Evolutionary conservation across 2,888 invertebrate species (phyloP).

Genomic region (Myopa testacea): DNA sequence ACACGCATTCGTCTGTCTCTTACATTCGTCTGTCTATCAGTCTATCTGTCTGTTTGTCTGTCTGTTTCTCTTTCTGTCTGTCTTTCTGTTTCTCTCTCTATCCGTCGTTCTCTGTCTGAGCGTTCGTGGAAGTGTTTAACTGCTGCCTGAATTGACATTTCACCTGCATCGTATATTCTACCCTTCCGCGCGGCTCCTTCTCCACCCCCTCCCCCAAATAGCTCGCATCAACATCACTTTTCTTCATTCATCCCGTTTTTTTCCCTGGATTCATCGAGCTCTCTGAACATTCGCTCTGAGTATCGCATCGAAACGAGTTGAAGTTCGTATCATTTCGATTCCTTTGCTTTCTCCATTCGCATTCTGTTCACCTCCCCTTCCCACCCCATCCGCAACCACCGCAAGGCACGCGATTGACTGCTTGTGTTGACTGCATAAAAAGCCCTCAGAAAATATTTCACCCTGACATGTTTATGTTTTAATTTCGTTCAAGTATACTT

Average conservation of each 20-base stretch:
- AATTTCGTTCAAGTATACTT: slow-evolving; percentile 21
- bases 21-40: not conserved
- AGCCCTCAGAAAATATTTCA: slow-evolving; percentile 22
- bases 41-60: slow-evolving; percentile 1
- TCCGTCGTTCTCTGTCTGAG: slow-evolving; percentile 1
- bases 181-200: not conserved
- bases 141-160: slow-evolving; percentile 8
- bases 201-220: too few relatives aligned
- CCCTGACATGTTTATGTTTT: slow-evolving; percentile 31
- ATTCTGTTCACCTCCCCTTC: not conserved
- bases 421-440: slow-evolving; percentile 3
- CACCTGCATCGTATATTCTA: slow-evolving; percentile 15
- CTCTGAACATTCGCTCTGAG: not conserved
- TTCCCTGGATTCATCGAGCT: not conserved
- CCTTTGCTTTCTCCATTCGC: not conserved
- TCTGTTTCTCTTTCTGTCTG: not conserved
- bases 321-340: not conserved
- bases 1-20: not conserved
- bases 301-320: not conserved
- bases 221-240: too few relatives aligned
- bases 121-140: not conserved
- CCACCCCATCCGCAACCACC: not conserved
- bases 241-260: not conserved
- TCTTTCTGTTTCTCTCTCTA: not conserved
- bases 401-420: not conserved